Base-by-base conservation (phyloP, 2,113 vertebrate species). In the Psittacula cyanocephala region DNA sequence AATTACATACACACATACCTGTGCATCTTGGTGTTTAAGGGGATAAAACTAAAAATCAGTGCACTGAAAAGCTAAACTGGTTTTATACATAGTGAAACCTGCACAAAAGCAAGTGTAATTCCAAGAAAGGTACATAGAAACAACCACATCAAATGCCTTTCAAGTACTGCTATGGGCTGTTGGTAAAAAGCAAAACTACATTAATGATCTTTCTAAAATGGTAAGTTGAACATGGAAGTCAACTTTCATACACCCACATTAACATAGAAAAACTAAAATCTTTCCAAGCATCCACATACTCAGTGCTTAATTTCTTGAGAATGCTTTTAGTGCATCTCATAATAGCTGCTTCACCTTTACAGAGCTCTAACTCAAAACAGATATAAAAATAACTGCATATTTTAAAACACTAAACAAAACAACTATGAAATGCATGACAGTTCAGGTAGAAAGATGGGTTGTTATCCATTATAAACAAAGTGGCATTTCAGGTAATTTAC, bases 81-180 rank as follows among this genome's bases (percentile, higher is more conserved):
- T 39, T 92, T 67, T 88, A 90, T 60, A 68, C 35, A 71, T 29
- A 91, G 28, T 57, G 87, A 96, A 95, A 95, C 72, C 35, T 13
- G 12, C 16, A 39, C 78, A 91, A 94, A 88, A 91, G 52, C 14
- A 83, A 81, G 55, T 8, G 33, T 29, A 89, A 91, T 72, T 93
- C 39, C 60, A 91, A 24, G 41, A 53, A 57, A 68, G 57, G 31
- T 41, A 41, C 23, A 84, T 0, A 87, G 76, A 83, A 94, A 75
- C 52, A 92, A 86, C 88, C 83, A 94, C 91, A 96, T 91, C 95
- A 96, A 95, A 94, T 81, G 60, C 24, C 24, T 92, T 93, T 89
- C 0, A 0, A 74, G 28, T 77, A 35, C 37, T 87, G 57, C 63
- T 72, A 87, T 17, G 47, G 29, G 64, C 6, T 90, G 35, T 13